A percentile compares a stretch with the other conserved stretches of the same genome.
phyloP scores from a whole-genome alignment of 2,113 vertebrate species.

The Tetraodon nigroviridis region DNA sequence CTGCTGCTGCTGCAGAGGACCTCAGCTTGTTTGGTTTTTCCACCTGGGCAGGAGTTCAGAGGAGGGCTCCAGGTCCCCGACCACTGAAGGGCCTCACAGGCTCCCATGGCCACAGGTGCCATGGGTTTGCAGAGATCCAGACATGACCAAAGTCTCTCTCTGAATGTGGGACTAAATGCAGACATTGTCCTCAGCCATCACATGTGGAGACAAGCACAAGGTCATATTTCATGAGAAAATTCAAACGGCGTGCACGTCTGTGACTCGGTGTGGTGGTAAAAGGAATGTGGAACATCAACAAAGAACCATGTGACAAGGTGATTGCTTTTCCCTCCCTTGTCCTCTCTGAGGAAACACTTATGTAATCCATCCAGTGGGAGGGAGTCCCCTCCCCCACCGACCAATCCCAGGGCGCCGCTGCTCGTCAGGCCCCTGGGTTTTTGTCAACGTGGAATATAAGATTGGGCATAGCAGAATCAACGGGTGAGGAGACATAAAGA shows the following conservation, averaged over 20 bases:
- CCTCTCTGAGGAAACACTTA: conserved; percentile 34
- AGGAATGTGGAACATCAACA: conserved; percentile 17
- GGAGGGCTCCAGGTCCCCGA: too few relatives aligned
- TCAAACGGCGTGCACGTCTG: neutral
- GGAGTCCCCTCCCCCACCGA: conserved; percentile 11
- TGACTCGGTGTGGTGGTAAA: neutral
- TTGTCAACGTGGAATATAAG: conserved; percentile 40
- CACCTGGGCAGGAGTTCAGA: too few relatives aligned
- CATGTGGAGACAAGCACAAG: neutral
- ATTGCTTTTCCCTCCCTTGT: neutral
- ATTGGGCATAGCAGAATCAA: conserved; percentile 9
- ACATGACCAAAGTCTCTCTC: neutral
- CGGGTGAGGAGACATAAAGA: conserved; percentile 9
- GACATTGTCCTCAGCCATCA: too few relatives aligned
- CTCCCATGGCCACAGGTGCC: neutral
- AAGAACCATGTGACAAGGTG: conserved; percentile 1
- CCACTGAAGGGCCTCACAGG: too few relatives aligned
- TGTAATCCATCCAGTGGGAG: conserved; percentile 46
- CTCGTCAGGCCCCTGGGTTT: conserved; percentile 19
- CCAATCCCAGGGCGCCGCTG: conserved; percentile 40
- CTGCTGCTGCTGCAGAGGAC: conserved; percentile 19
- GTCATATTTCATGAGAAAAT: conserved; percentile 5
- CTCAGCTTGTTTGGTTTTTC: conserved; percentile 16
- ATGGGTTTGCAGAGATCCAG: neutral
- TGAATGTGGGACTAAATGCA: neutral